Evolutionary conservation across 2,113 vertebrate genomes (phyloP).

Genomic region (Anguilla rostrata): DNA sequence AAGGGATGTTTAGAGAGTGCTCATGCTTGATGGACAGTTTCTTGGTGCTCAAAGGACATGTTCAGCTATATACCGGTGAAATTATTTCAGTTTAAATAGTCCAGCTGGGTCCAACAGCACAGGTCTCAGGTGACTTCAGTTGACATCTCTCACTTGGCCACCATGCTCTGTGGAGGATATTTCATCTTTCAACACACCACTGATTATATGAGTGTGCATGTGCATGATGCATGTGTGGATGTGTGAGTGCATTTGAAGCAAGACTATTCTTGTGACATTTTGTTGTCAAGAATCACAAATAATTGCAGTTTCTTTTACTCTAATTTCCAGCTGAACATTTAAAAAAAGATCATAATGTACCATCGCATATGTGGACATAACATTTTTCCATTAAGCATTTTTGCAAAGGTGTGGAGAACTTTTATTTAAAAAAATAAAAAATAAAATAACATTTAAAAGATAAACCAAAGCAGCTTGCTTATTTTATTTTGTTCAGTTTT

Average conservation of each 20-base stretch:
- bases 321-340: neutral
- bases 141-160: neutral
- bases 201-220: neutral
- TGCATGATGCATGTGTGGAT: neutral
- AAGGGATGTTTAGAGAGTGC: conserved; percentile 44
- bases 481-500: conserved; percentile 50
- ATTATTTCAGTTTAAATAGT: conserved; percentile 24
- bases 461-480: conserved; percentile 23
- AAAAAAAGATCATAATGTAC: neutral
- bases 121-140: neutral
- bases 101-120: conserved; percentile 2
- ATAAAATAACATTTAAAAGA: no score
- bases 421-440: neutral
- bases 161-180: neutral
- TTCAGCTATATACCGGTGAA: conserved; percentile 24
- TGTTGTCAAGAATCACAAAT: neutral
- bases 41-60: conserved; percentile 37
- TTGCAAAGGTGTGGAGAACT: neutral
- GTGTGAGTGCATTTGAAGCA: neutral
- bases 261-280: neutral
- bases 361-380: neutral
- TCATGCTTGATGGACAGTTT: conserved; percentile 56
- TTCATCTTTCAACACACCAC: neutral
- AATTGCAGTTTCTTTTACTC: neutral
- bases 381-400: neutral